Evolutionary conservation across 2,888 invertebrate species (phyloP).

Genomic region (Gonocerus acuteangulatus): DNA sequence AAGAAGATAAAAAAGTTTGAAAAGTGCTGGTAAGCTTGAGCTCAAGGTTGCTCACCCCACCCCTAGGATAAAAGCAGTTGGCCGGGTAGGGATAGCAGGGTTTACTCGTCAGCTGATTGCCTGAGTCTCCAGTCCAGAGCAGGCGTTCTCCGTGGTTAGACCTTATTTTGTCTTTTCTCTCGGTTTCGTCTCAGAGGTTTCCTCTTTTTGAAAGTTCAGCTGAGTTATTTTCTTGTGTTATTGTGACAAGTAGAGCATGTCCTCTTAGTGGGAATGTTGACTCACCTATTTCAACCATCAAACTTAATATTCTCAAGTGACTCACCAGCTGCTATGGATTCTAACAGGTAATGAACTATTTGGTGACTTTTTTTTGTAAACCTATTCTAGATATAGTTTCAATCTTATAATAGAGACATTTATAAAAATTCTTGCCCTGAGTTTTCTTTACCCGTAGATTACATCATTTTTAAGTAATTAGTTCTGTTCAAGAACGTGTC

Average conservation of each 20-base stretch:
- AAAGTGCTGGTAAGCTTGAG: too few relatives aligned
- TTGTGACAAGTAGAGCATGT: conserved; percentile 31
- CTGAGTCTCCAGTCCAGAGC: conserved; percentile 5
- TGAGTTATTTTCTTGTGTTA: background rate
- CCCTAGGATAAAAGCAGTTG: background rate
- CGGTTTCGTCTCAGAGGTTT: background rate
- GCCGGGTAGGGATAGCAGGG: background rate
- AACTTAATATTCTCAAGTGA: conserved; percentile 23
- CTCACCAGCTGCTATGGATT: conserved; percentile 26
- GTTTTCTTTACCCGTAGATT: too few relatives aligned
- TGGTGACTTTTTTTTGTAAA: background rate
- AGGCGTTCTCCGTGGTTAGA: background rate
- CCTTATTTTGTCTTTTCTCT: background rate
- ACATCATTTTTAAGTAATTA: too few relatives aligned
- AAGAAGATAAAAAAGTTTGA: too few relatives aligned
- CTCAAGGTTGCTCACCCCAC: too few relatives aligned
- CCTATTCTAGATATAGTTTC: background rate
- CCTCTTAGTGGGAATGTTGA: conserved; percentile 38
- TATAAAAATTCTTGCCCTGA: too few relatives aligned
- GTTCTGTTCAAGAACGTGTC: too few relatives aligned
- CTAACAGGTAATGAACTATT: conserved; percentile 27
- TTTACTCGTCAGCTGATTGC: conserved; percentile 10
- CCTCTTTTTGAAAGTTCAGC: background rate
- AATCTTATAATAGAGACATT: too few relatives aligned
- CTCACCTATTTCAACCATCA: conserved; percentile 33